Evolutionary conservation across 2,888 invertebrate genomes (phyloP), one percentile per base, ranked within the genome.

Genomic region (Portevinia maculata): DNA sequence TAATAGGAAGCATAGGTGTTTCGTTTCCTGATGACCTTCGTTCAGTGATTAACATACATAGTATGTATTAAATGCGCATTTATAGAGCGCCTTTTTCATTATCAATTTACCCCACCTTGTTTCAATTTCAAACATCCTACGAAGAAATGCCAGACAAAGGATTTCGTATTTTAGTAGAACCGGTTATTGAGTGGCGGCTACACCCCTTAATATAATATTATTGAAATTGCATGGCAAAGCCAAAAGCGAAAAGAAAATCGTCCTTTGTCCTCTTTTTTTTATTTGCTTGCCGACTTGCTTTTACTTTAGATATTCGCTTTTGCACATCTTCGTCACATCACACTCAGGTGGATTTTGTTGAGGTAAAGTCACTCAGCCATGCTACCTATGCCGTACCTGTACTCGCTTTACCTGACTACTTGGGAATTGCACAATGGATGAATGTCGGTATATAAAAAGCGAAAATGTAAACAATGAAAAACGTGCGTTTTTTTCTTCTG

Each of bases 391-490:
- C n/a, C n/a, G n/a, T n/a, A 24, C 24, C 24, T 24, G 24, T 24
- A 24, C 24, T 24, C 24, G 24, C n/a, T 24, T 24, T 24, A 24
- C 67, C 37, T 67, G 67, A 17, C 17, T 13, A 7, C 39, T 39
- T 15, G 7, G 7, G 39, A 0, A 13, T 39, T 7, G n/a, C 24
- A 5, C 24, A 5, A 24, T 5, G 24, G 24, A 44, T 32, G 28
- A 39, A 37, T 52, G 52, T 28, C 50, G 39, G 11, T 15, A 21
- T 11, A 50, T 11, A 21, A 19, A 32, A 28, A 17, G 19, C 19
- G 13, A 52, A 32, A 50, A 62, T 41, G 71, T 71, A 71, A 73
- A 73, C 73, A 73, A 62, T 48, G 9, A 11, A 37, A 28, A 37
- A 70, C 70, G 21, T 59, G 62, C 24, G 44, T 52, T 62, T 53